A percentile compares a stretch with the other conserved stretches of the same genome.
phyloP scores from a whole-genome alignment of 2,888 invertebrate genomes.

The Odontomyia ornata region DNA sequence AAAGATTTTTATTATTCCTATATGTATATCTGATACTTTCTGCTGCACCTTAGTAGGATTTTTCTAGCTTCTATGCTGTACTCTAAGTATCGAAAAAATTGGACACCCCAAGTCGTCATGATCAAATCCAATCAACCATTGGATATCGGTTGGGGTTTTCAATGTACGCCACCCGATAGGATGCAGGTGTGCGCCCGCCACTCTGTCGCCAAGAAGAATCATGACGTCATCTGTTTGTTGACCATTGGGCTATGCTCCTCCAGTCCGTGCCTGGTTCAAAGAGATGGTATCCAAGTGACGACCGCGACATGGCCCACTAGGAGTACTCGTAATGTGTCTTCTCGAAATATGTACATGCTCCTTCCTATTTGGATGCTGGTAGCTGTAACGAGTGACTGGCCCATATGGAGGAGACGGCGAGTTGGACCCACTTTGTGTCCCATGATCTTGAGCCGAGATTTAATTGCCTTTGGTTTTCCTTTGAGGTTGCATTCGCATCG shows the following conservation, averaged over 20 bases:
- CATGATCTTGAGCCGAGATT: slow-evolving; percentile 44
- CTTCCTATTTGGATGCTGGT: background rate
- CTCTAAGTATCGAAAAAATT: too few relatives aligned
- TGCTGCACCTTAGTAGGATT: background rate
- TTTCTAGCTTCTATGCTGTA: too few relatives aligned
- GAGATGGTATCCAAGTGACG: slow-evolving; percentile 20
- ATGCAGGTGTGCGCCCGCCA: slow-evolving; percentile 51
- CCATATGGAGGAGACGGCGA: background rate
- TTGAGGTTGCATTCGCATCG: slow-evolving; percentile 46
- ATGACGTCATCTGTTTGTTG: slow-evolving; percentile 18
- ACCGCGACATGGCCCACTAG: background rate
- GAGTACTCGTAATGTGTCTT: slow-evolving; percentile 13
- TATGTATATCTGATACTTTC: background rate
- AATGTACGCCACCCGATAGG: slow-evolving; percentile 49
- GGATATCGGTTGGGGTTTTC: slow-evolving; percentile 30
- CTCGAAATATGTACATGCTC: background rate
- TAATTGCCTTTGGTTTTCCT: slow-evolving; percentile 50
- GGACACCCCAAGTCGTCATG: background rate
- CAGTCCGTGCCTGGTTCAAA: slow-evolving; percentile 23
- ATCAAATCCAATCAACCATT: background rate
- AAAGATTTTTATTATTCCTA: too few relatives aligned
- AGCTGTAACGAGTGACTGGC: background rate
- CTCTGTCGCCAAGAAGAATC: slow-evolving; percentile 48
- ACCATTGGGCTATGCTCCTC: slow-evolving; percentile 10
- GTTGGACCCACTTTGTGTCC: background rate